Base-by-base conservation (phyloP, 2,113 vertebrate species). In the Thomomys bottae region DNA sequence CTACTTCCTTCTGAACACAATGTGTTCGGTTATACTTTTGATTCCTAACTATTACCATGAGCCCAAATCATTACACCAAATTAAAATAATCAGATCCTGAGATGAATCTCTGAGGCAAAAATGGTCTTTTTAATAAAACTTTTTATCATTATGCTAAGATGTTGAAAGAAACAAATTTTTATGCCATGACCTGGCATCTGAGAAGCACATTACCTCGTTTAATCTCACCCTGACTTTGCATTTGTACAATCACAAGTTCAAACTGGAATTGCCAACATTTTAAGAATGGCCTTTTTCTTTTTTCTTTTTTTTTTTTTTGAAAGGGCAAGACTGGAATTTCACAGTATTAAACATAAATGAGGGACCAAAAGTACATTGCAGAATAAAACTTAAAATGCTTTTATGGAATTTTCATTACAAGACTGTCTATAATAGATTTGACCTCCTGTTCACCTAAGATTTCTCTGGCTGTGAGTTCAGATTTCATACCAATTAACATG, bases 401-500 rank as follows among this genome's bases (percentile, higher is more conserved):
- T 90, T 81, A 84, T 80, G 63, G 92, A 90, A 88, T 94, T 94
- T 92, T 87, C 86, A 88, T 88, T 59, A 32, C 67, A 73, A 92
- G 34, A 77, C 66, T 80, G 82, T 84, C 92, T 93, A 26, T 95
- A 89, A 96, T 90, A 67, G 84, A 86, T 73, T 61, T 96, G 93
- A 96, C 96, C 96, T 92, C 77, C 11, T 73, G 42, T 93, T 96
- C 96, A 96, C 96, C 96, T 94, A 96, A 87, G 84, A 93, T 91
- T 93, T 82, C 90, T 92, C 83, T 94, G 92, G 94, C 95, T 96
- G 90, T 18, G 61, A 93, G 90, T 95, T 97, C 94, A 96, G 92
- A 94, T 96, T 97, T 94, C 90, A 95, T 95, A 89, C 93, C 96
- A 96, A 96, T 95, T 97, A 96, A 95, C 95, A 95, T 96, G 93